Conservation (phyloP, 2,888 invertebrate genomes). For the Drosophila phalerata region DNA sequence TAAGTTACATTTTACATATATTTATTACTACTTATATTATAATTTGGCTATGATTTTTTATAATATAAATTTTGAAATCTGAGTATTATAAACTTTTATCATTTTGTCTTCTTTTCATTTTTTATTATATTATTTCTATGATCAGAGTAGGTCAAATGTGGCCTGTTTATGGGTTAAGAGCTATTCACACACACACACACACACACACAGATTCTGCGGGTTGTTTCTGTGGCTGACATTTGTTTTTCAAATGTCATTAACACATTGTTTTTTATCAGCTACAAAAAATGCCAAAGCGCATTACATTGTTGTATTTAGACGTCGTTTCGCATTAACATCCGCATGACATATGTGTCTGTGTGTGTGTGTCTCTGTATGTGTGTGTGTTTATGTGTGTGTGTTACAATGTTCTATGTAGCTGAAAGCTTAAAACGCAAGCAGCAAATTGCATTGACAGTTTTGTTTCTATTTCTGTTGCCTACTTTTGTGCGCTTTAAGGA, state of each 20-base stretch:
- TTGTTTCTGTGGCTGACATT: conserved; percentile 32
- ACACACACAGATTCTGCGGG: conserved; percentile 12
- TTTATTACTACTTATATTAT: too few relatives aligned
- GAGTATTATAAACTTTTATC: background rate
- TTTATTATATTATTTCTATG: too few relatives aligned
- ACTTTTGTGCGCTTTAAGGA: conserved; percentile 19
- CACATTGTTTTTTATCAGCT: conserved; percentile 49
- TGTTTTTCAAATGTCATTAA: conserved; percentile 65
- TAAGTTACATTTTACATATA: too few relatives aligned
- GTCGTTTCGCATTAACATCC: conserved; percentile 19
- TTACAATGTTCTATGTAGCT: conserved; percentile 12
- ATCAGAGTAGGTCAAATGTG: conserved; percentile 35
- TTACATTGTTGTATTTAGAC: conserved; percentile 24
- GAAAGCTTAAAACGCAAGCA: conserved; percentile 3
- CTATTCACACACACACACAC: conserved; percentile 4
- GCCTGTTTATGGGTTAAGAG: conserved; percentile 44
- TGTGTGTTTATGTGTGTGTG: conserved; percentile 1
- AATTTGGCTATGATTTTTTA: too few relatives aligned
- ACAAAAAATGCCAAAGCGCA: conserved; percentile 37
- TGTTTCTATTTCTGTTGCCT: conserved; percentile 9
- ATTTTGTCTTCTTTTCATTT: background rate
- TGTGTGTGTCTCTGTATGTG: conserved; percentile 3
- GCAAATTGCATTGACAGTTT: conserved; percentile 35
- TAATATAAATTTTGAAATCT: too few relatives aligned
- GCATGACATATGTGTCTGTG: background rate